phyloP scores from a whole-genome alignment of 2,797 vertebrate species.

The Bovichtus variegatus region DNA sequence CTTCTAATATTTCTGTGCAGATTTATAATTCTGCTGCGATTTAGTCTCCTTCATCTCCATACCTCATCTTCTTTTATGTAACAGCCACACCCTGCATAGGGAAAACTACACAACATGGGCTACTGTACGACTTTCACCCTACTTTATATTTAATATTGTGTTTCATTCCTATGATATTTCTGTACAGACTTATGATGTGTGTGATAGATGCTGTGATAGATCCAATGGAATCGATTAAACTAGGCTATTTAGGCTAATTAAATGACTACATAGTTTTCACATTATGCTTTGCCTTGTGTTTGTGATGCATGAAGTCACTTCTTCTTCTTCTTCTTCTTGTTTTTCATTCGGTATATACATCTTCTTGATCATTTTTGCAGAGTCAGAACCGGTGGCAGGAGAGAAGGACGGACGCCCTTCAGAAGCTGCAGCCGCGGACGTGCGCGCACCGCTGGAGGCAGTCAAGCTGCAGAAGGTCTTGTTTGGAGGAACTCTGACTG shows the following conservation, averaged over 20 bases:
- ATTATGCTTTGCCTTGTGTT: background rate
- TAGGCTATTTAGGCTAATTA: background rate
- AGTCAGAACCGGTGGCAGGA: constrained; percentile 13
- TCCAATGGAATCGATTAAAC: background rate
- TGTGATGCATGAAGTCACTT: background rate
- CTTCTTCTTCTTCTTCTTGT: rapidly evolving
- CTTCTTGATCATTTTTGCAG: constrained; percentile 8
- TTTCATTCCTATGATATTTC: background rate
- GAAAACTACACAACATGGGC: background rate
- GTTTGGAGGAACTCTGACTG: constrained; percentile 65
- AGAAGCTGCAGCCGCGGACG: constrained; percentile 47
- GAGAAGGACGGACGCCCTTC: constrained; percentile 50
- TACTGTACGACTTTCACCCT: background rate
- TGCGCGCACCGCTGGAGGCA: constrained; percentile 82
- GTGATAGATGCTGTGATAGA: background rate
- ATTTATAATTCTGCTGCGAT: background rate
- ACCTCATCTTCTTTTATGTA: background rate
- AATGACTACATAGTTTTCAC: background rate
- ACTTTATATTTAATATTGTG: background rate
- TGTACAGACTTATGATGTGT: background rate
- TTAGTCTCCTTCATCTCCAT: background rate
- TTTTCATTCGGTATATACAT: background rate
- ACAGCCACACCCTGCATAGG: background rate
- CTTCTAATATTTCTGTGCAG: background rate
- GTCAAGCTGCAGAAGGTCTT: constrained; percentile 73